A percentile compares a stretch with the other conserved stretches of the same genome.
Evolutionary conservation across 2,888 invertebrate genomes (phyloP).

Genomic region (Altica lythri): DNA sequence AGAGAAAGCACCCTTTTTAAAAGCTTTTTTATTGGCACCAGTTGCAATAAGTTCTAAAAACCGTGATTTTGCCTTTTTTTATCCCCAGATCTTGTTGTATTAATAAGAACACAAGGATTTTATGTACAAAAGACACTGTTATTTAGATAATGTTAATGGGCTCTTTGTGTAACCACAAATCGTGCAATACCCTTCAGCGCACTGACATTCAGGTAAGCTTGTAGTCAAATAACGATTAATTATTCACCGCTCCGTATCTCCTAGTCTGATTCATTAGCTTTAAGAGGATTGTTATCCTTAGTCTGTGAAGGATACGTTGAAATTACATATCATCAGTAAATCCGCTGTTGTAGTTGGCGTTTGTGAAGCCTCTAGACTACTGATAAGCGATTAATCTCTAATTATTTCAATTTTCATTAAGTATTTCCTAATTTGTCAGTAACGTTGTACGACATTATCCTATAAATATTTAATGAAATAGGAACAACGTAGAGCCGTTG

Average conservation of each 20-base stretch:
- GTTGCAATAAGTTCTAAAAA: no score
- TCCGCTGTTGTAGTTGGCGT: conserved; percentile 1
- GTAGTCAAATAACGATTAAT: conserved; percentile 26
- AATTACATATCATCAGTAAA: conserved; percentile 19
- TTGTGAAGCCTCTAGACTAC: conserved; percentile 4
- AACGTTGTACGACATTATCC: no score
- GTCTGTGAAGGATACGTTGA: conserved; percentile 15
- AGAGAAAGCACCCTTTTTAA: no score
- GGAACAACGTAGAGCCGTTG: no score
- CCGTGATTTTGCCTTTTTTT: no score
- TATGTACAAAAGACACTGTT: conserved; percentile 16
- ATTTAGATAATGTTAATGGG: conserved; percentile 18
- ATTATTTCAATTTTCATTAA: no score
- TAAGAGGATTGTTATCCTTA: conserved; percentile 26
- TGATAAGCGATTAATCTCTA: no score
- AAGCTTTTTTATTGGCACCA: no score
- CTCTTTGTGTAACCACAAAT: conserved; percentile 19
- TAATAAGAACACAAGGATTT: conserved; percentile 6
- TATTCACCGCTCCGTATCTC: conserved; percentile 17
- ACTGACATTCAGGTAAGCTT: conserved; percentile 21
- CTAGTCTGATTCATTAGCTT: conserved; percentile 23
- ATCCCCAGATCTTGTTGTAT: neutral
- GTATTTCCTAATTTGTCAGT: no score
- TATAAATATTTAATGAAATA: no score
- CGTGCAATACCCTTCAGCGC: conserved; percentile 7